Evolutionary conservation across 2,113 vertebrate genomes (phyloP).

Genomic region (Micromys minutus): DNA sequence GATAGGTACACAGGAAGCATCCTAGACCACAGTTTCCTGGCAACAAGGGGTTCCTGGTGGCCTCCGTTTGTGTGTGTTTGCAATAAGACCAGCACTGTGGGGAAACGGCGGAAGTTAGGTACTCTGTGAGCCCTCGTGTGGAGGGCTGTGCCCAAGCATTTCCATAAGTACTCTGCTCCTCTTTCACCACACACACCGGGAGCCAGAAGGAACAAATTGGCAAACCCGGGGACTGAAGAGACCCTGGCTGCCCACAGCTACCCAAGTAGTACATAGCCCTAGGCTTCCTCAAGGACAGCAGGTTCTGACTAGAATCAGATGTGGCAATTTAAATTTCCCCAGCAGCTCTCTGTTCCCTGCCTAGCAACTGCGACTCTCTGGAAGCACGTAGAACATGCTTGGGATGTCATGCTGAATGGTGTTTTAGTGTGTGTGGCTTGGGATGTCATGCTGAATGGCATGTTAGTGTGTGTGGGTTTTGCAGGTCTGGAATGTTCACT

Average conservation of each 20-base stretch:
- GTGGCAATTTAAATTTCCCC: neutral
- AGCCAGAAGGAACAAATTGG: neutral
- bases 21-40: neutral
- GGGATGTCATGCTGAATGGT: neutral
- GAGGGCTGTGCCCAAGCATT: neutral
- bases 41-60: neutral
- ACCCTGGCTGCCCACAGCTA: neutral
- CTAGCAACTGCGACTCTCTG: neutral
- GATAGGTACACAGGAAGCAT: neutral
- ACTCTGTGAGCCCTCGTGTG: neutral
- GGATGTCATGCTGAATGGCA: neutral
- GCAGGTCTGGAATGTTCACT: neutral
- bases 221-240: neutral
- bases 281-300: neutral
- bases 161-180: neutral
- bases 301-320: neutral
- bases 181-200: neutral
- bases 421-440: neutral
- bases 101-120: neutral
- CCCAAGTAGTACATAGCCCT: neutral
- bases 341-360: neutral
- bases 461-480: neutral
- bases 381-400: neutral
- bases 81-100: neutral
- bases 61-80: neutral